Evolutionary conservation across 2,888 invertebrate species (phyloP), one percentile per base, ranked within the genome.

Genomic region (Andrena fulva): DNA sequence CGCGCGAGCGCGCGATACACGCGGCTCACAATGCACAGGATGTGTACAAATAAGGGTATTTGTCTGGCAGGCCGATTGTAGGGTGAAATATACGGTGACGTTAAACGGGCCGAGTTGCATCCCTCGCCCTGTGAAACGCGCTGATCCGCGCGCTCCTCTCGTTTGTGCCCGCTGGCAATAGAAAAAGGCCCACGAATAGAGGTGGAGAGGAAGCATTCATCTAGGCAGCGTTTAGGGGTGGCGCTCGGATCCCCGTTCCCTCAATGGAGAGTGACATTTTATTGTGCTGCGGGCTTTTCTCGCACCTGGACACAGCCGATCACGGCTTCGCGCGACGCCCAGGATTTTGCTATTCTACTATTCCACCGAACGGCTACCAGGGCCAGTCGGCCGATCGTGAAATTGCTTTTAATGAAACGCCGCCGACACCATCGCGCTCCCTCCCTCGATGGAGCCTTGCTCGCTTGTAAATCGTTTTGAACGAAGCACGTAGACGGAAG

Each of bases 31-130:
- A 94, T 93, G 91, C 88, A 92, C 93, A 93, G 93, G 93, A 94
- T 94, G 93, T 94, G 92, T 94, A 94, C 93, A 94, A 94, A 94
- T 93, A 93, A 92, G 93, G 92, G 92, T 92, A 92, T 93, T 93
- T 92, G 93, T 93, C 91, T 92, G 91, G 92, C 82, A 82, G 82
- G 71, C 86, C 89, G 92, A 92, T 93, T 92, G 91, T 91, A 89
- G 91, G 90, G 87, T 92, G 91, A 92, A 92, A 91, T 92, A 91
- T 92, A 91, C 87, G 80, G 91, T 88, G 91, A 91, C 87, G 91
- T 90, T 92, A 91, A 92, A 92, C 89, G 90, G 87, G 82, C 85
- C 77, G 64, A 56, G 87, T 80, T 80, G 77, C 86, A 88, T 84
- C 88, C 88, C 88, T 72, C 64, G 16, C 52, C 54, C 56, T 73